Percentiles rank a stretch among this genome's conserved stretches.
phyloP scores from a whole-genome alignment of 2,113 vertebrate genomes.

The Arothron firmamentum region DNA sequence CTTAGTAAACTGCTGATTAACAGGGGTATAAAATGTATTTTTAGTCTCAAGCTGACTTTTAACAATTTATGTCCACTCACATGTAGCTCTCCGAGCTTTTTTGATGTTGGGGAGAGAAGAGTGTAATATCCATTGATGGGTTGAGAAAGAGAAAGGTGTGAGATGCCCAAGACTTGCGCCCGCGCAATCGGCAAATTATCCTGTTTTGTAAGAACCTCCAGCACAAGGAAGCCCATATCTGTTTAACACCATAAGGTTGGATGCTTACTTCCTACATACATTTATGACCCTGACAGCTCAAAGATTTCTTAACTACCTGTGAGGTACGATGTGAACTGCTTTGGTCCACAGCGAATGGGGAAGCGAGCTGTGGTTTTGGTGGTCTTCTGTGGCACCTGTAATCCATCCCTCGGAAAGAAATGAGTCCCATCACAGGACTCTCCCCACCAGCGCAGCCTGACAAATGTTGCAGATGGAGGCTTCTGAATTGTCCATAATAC shows the following conservation, averaged over 20 bases:
- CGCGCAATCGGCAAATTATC: constrained; percentile 84
- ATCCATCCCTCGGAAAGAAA: constrained; percentile 78
- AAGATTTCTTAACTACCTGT: constrained; percentile 74
- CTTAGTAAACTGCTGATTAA: neutral
- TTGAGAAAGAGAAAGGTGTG: constrained; percentile 81
- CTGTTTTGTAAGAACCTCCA: constrained; percentile 84
- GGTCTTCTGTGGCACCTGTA: constrained; percentile 71
- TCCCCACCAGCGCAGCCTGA: constrained; percentile 93
- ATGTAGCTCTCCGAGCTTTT: constrained; percentile 92
- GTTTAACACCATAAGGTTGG: constrained; percentile 24
- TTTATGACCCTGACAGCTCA: neutral
- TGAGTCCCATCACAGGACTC: constrained; percentile 84
- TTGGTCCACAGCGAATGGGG: constrained; percentile 85
- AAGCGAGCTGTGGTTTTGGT: constrained; percentile 81
- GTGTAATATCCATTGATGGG: constrained; percentile 84
- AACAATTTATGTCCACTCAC: constrained; percentile 56
- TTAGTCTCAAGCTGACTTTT: neutral
- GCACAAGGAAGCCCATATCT: constrained; percentile 90
- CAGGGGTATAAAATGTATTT: neutral
- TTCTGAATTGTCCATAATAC: constrained; percentile 80
- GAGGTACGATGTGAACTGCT: constrained; percentile 89
- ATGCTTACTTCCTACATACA: neutral
- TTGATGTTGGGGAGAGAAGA: constrained; percentile 83
- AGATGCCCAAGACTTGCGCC: constrained; percentile 78
- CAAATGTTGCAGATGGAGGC: constrained; percentile 65